phyloP scores from a whole-genome alignment of 2,797 vertebrate genomes.

The Dendrocincla tyrannina region DNA sequence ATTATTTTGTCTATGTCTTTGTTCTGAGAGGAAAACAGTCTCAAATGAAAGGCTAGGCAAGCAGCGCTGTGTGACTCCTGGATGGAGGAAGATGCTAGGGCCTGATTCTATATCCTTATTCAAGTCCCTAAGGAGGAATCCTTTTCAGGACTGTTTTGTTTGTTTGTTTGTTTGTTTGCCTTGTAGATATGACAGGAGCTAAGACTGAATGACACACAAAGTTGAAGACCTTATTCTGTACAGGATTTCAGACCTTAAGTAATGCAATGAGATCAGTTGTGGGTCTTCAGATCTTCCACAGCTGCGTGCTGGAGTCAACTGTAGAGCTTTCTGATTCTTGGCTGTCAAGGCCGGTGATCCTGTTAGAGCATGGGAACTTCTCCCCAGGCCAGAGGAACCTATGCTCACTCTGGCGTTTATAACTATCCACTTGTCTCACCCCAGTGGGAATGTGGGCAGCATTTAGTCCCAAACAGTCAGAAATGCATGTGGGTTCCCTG shows the following conservation, averaged over 20 bases:
- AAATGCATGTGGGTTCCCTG: neutral
- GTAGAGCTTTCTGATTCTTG: neutral
- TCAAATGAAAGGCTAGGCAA: neutral
- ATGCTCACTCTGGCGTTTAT: neutral
- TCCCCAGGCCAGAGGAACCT: neutral
- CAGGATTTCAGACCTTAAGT: neutral
- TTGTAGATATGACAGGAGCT: neutral
- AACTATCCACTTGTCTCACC: neutral
- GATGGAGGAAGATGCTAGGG: neutral
- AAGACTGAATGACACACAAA: neutral
- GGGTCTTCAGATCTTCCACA: neutral
- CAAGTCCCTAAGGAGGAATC: neutral
- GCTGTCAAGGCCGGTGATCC: neutral
- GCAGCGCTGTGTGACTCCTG: fast-evolving
- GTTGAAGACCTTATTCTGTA: neutral
- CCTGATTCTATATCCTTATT: neutral
- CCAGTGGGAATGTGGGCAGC: neutral
- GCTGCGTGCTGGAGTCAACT: neutral
- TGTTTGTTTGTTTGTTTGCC: neutral
- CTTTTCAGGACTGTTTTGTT: neutral
- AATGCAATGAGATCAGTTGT: neutral
- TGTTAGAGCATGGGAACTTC: neutral
- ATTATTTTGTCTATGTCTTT: neutral
- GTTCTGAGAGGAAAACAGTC: neutral
- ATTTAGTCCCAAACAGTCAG: neutral